phyloP scores from a whole-genome alignment of 2,888 invertebrate species.

The Pegoplata infirma region DNA sequence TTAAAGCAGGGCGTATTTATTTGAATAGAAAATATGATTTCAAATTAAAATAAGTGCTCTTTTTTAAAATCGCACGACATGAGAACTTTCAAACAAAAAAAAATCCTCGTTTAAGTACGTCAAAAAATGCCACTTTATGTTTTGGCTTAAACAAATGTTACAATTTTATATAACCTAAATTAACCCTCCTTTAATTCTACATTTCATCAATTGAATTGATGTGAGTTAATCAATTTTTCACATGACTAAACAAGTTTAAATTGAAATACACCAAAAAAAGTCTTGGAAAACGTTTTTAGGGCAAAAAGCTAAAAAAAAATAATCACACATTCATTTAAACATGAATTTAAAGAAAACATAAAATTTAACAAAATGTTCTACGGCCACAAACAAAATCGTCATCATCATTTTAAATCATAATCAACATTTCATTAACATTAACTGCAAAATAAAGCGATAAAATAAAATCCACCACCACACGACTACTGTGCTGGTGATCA shows the following conservation, averaged over 20 bases:
- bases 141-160: too few relatives aligned
- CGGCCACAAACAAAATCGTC: conserved; percentile 33
- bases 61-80: too few relatives aligned
- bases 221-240: conserved; percentile 42
- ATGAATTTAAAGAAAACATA: conserved; percentile 18
- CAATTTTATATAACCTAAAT: too few relatives aligned
- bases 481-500: not conserved
- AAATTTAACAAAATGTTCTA: conserved; percentile 24
- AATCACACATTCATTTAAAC: conserved; percentile 1
- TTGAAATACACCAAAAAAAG: conserved; percentile 11
- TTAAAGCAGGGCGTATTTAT: too few relatives aligned
- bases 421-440: conserved; percentile 37
- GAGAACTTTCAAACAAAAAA: too few relatives aligned
- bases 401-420: conserved; percentile 27
- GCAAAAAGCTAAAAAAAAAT: not conserved
- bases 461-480: conserved; percentile 13
- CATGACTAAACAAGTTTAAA: conserved; percentile 36
- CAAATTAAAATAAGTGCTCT: too few relatives aligned
- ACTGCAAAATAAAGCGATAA: conserved; percentile 40
- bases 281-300: not conserved
- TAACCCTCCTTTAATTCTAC: conserved; percentile 17
- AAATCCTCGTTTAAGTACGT: too few relatives aligned
- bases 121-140: too few relatives aligned
- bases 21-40: too few relatives aligned
- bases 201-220: conserved; percentile 16